These are phyloP conservation scores for Dicyrtomina minuta DNA, from an alignment of 2,888 invertebrate genomes.

Conservation along the genomic window DNA sequence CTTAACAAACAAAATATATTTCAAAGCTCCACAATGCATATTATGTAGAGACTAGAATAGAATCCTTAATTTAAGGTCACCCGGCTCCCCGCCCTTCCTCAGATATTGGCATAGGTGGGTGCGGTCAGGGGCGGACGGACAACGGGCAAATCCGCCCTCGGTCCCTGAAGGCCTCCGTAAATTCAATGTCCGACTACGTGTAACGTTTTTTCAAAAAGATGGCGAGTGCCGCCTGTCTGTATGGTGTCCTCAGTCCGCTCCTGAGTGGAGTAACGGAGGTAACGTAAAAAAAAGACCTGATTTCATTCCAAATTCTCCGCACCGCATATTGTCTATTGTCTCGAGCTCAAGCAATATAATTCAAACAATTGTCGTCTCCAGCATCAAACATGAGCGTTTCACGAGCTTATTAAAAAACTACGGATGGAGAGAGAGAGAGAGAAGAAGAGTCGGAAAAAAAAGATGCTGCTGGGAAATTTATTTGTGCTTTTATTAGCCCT, in stretches of 20 bases:
- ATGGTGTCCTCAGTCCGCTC: no score
- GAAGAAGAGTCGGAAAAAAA: neutral
- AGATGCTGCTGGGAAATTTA: neutral
- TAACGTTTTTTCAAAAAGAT: no score
- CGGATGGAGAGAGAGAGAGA: neutral
- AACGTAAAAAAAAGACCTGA: neutral
- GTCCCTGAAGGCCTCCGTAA: no score
- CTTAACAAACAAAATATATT: constrained; percentile 18
- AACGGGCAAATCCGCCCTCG: no score
- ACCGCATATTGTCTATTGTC: no score
- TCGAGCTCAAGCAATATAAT: neutral
- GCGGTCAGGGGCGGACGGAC: no score
- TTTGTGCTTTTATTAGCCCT: constrained; percentile 1
- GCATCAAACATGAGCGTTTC: constrained; percentile 19
- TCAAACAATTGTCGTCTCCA: constrained; percentile 32
- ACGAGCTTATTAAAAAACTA: constrained; percentile 20
- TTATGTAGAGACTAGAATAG: neutral
- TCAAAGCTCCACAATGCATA: constrained; percentile 2
- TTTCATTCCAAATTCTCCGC: no score
- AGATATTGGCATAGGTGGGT: neutral
- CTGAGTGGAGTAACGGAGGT: no score
- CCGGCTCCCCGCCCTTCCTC: neutral
- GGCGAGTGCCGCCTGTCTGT: no score
- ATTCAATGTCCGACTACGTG: no score
- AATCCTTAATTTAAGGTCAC: constrained; percentile 16